Evolutionary conservation across 1,140 invertebrate species (phyloP), one percentile per base, ranked within the genome.

Genomic region (Neuroterus valhalla): DNA sequence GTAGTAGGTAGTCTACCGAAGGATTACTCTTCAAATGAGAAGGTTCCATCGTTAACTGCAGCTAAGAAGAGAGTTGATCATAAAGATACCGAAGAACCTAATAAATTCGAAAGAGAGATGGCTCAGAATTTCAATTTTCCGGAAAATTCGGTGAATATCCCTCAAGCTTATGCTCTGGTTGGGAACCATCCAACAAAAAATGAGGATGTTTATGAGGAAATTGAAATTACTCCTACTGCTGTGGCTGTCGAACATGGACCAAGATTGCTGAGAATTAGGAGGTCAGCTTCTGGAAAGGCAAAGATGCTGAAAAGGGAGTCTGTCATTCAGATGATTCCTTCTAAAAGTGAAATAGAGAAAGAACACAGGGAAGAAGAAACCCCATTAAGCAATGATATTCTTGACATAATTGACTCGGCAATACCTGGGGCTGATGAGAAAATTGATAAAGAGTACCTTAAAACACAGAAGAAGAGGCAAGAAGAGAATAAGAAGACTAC

Each of bases 171-270:
- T 1, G 50, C 79, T 38, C 52, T 71, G 38, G 66, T 62, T 19
- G 42, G 26, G 26, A 52, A 77, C 31, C 76, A 78, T 23, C 10
- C 78, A 48, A 72, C 74, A 14, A 84, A 81, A 66, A 46, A 70
- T 6, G 82, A 85, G 0, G 82, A 84, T 43, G 77, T 74, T 1
- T 88, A 88, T 43, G 84, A 89, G 3, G 86, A 89, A 10, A 77
- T 85, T 12, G 84, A 81, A 68, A 87, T 88, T 14, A 81, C 82
- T 5, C 88, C 89, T 0, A 82, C 86, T 4, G 86, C 87, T 0
- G 85, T 91, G 0, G 88, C 88, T 0, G 86, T 91, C 4, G 91
- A 92, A 76, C 91, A 91, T 72, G 91, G 91, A 0, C 91, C 91
- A 4, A 88, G 91, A 62, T 86, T 85, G 14, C 26, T 91, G 4